Base-by-base conservation (phyloP, 2,888 invertebrate species). In the Baronia brevicornis region DNA sequence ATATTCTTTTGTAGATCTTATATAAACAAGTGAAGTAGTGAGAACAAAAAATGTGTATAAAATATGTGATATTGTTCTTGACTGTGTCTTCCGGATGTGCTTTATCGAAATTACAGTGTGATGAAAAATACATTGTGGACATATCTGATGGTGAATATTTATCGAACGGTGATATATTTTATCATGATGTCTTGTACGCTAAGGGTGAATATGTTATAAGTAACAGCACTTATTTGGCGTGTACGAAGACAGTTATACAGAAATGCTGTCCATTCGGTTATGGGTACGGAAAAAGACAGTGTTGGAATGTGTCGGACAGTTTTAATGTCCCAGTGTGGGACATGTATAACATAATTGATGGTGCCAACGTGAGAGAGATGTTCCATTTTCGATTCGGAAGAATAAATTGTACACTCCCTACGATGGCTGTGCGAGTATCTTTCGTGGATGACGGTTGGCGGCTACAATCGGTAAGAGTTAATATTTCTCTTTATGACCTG, bases 231-330 rank as follows among this genome's bases (percentile, higher is more conserved):
- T 41, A 52, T 1, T 24, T 28, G 2, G 38, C 58, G 21, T 44
- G 26, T 63, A 1, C 69, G 67, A 30, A 39, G 36, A 5, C 65
- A 67, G 18, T 44, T 57, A 20, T 64, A 0, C 37, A 53, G 3
- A 79, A 77, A 38, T 79, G 79, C 21, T 79, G 79, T 29, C 65
- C 62, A 0, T 34, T 48, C 0, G 74, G 72, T 0, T 39, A 42
- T n/a, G 65, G 47, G 0, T 64, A 61, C 23, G 10, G 0, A 22
- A 13, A 2, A 60, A 39, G n/a, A n/a, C 0, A 0, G 3, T 79
- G 79, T 46, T 45, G 51, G 1, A 36, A 45, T 6, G 26, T 46
- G 1, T 25, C 33, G 0, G 47, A 39, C 5, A 32, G 33, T 0
- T 72, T 77, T n/a, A 43, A 62, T 4, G 63, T 65, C 0, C 57